Evolutionary conservation across 1,140 invertebrate species (phyloP).

Genomic region (Papilio polyxenes): DNA sequence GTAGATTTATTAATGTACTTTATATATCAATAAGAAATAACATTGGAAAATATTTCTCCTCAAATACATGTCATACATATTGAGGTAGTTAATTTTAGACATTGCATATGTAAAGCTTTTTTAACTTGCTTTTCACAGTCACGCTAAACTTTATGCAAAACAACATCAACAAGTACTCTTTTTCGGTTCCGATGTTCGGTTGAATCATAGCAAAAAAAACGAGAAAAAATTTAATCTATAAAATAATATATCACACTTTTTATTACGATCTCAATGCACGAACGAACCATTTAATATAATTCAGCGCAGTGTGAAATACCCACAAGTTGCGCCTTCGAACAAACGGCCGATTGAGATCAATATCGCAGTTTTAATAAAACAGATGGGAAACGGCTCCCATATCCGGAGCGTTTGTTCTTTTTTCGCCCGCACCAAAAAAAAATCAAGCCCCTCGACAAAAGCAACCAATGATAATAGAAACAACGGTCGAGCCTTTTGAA

Average conservation of each 20-base stretch:
- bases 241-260: constrained; percentile 4
- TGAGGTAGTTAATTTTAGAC: too few relatives aligned
- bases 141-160: too few relatives aligned
- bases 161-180: not conserved
- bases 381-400: constrained; percentile 72
- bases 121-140: too few relatives aligned
- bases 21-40: not conserved
- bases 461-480: constrained; percentile 74
- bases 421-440: constrained; percentile 61
- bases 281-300: constrained; percentile 41
- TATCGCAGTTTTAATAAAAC: constrained; percentile 77
- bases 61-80: too few relatives aligned
- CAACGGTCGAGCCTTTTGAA: constrained; percentile 64
- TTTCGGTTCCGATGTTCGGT: not conserved
- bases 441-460: constrained; percentile 63
- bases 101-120: too few relatives aligned
- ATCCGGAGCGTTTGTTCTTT: constrained; percentile 67
- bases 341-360: constrained; percentile 66
- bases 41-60: not conserved
- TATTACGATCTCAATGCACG: constrained; percentile 31
- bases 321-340: constrained; percentile 41
- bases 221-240: not conserved
- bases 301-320: constrained; percentile 33
- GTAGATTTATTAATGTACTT: not conserved
- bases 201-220: not conserved